Percentiles rank a stretch among this genome's conserved stretches.
Conservation (phyloP, 2,113 vertebrate genomes). For the Sakesphorus luctuosus region DNA sequence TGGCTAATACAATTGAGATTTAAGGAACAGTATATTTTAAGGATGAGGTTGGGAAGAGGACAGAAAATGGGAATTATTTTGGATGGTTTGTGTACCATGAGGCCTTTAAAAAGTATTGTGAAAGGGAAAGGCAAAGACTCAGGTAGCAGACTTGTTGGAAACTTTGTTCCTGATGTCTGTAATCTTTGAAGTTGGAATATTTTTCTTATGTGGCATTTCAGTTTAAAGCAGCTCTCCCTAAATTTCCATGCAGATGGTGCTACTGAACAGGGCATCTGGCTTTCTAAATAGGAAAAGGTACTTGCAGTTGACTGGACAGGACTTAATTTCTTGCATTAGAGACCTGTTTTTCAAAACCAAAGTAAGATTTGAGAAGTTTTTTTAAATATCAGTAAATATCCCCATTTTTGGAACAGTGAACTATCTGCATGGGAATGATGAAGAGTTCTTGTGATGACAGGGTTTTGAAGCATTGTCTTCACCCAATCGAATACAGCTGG, state of each 20-base stretch:
- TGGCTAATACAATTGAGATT: not conserved
- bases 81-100: not conserved
- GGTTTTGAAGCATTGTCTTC: not conserved
- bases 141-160: not conserved
- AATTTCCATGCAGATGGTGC: not conserved
- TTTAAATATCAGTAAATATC: not conserved
- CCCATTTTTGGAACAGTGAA: not conserved
- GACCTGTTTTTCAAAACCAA: not conserved
- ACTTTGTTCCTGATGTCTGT: not conserved
- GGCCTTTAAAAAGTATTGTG: not conserved
- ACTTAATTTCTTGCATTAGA: not conserved
- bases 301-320: not conserved
- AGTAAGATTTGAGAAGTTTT: not conserved
- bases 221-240: not conserved
- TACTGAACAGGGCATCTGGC: not conserved
- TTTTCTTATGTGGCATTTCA: not conserved
- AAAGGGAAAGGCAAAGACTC: not conserved
- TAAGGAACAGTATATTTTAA: not conserved
- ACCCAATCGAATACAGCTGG: not conserved
- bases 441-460: not conserved
- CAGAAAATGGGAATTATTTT: not conserved
- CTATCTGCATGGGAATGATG: accelerated
- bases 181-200: not conserved
- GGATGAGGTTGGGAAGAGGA: not conserved
- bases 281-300: not conserved